Percentiles rank a stretch among this genome's conserved stretches.
Evolutionary conservation across 2,113 vertebrate species (phyloP).

Genomic region (Ciconia maguari): DNA sequence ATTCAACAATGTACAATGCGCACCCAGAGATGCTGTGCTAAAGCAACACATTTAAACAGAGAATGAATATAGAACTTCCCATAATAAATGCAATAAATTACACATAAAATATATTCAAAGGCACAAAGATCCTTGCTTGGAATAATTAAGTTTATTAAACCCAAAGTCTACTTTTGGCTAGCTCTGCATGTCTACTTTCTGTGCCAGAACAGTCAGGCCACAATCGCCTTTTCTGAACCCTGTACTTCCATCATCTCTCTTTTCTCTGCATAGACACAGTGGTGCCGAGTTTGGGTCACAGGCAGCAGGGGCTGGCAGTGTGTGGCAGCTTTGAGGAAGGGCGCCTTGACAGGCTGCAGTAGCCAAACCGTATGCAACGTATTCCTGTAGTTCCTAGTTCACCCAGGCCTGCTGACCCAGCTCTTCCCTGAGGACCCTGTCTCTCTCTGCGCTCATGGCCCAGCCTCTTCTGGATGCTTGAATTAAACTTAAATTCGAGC

Average conservation of each 20-base stretch:
- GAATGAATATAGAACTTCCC: not conserved
- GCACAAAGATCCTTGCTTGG: not conserved
- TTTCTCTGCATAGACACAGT: not conserved
- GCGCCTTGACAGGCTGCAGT: not conserved
- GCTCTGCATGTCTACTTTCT: not conserved
- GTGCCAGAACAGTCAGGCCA: not conserved
- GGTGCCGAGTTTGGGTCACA: not conserved
- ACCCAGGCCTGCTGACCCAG: not conserved
- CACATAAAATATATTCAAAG: not conserved
- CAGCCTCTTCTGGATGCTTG: not conserved
- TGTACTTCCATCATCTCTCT: not conserved
- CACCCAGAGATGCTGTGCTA: not conserved
- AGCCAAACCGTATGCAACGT: not conserved
- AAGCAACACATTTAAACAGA: not conserved
- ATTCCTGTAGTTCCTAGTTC: not conserved
- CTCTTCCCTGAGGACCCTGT: rapidly evolving
- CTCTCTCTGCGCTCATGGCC: not conserved
- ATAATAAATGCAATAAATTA: not conserved
- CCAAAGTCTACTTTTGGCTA: not conserved
- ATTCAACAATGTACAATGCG: not conserved
- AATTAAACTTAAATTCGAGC: not conserved
- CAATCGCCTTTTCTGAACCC: not conserved
- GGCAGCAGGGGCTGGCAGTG: not conserved
- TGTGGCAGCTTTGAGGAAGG: not conserved
- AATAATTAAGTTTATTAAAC: not conserved